Conservation (phyloP, 2,888 invertebrate species). For the Thecophora atra region DNA sequence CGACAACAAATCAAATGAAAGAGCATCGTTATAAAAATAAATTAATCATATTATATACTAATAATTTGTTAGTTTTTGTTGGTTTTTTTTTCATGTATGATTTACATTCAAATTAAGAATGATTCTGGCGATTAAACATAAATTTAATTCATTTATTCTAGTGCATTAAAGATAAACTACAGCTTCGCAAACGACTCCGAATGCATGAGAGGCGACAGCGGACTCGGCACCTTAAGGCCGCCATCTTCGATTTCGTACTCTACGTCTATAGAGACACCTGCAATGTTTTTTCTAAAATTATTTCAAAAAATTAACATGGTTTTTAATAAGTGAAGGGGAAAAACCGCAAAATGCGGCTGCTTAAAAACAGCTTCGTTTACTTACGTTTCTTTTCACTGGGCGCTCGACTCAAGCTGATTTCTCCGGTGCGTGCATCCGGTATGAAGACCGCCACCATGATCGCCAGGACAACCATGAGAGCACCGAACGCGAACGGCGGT, state of each 20-base stretch:
- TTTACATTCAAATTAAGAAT: slow-evolving; percentile 24
- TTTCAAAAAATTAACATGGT: slow-evolving; percentile 2
- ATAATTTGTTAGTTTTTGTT: slow-evolving; percentile 23
- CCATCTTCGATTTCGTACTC: slow-evolving; percentile 84
- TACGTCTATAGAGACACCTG: slow-evolving; percentile 78
- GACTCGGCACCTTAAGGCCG: slow-evolving; percentile 76
- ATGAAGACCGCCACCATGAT: slow-evolving; percentile 91
- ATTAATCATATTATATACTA: slow-evolving; percentile 20
- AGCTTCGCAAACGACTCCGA: slow-evolving; percentile 79
- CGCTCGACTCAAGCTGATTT: slow-evolving; percentile 64
- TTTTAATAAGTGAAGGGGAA: not conserved
- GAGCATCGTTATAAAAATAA: slow-evolving; percentile 17
- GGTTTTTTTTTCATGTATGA: not conserved
- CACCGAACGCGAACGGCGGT: slow-evolving; percentile 98
- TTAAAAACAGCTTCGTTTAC: slow-evolving; percentile 44
- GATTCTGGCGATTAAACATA: slow-evolving; percentile 14
- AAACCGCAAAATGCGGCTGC: not conserved
- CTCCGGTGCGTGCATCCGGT: slow-evolving; percentile 72
- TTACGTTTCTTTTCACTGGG: slow-evolving; percentile 73
- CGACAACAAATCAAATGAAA: not conserved
- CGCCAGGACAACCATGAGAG: slow-evolving; percentile 94
- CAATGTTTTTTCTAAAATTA: slow-evolving; percentile 33
- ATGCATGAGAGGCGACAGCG: slow-evolving; percentile 82
- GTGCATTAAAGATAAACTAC: slow-evolving; percentile 64
- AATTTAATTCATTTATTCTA: slow-evolving; percentile 36